A percentile compares a stretch with the other conserved stretches of the same genome.
Conservation (phyloP, 2,888 invertebrate genomes). For the Andricus curvator region DNA sequence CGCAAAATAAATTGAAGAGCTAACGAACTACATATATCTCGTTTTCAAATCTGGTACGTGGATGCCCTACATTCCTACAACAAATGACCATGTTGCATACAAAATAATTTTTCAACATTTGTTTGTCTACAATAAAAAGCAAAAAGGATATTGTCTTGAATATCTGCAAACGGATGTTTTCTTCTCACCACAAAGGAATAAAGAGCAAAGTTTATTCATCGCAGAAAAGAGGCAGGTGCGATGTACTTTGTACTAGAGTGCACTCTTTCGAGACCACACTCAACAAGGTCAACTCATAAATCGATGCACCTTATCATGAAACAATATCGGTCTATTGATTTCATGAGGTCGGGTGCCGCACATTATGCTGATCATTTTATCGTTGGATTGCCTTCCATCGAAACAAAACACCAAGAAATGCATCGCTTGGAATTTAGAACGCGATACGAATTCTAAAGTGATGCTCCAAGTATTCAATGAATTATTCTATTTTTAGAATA, state of each 20-base stretch:
- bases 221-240: conserved; percentile 32
- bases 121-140: background rate
- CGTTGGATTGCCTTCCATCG: conserved; percentile 26
- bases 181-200: conserved; percentile 4
- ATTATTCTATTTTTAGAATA: background rate
- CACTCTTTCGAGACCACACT: conserved; percentile 28
- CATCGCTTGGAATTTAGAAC: conserved; percentile 31
- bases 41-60: background rate
- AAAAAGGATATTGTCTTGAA: background rate
- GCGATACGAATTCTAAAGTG: conserved; percentile 30
- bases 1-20: background rate
- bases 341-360: conserved; percentile 28
- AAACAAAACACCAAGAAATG: conserved; percentile 36
- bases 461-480: background rate
- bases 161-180: conserved; percentile 15
- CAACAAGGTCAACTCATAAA: conserved; percentile 30
- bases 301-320: conserved; percentile 32
- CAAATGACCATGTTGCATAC: background rate
- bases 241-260: conserved; percentile 14
- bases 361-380: conserved; percentile 39
- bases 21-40: background rate
- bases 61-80: background rate
- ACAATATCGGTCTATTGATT: conserved; percentile 37
- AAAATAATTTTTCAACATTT: background rate
- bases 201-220: conserved; percentile 33